These are phyloP conservation scores for Apantesis nais DNA, from an alignment of 2,888 invertebrate genomes.

Conservation along the genomic window DNA sequence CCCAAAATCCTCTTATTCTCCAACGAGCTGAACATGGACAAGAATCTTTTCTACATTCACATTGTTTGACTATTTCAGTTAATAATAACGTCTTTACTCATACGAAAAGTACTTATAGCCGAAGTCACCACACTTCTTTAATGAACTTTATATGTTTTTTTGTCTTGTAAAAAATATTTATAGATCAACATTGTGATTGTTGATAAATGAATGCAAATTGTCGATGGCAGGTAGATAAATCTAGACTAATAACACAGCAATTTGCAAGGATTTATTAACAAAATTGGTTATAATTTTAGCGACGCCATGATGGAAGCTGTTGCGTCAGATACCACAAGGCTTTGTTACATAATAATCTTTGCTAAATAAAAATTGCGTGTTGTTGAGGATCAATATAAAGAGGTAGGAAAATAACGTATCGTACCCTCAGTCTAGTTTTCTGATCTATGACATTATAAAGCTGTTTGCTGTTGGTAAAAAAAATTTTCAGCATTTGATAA, in stretches of 20 bases:
- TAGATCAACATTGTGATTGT: slow-evolving; percentile 33
- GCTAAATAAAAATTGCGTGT: not conserved
- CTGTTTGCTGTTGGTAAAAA: no score
- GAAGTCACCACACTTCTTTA: not conserved
- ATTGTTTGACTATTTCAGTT: no score
- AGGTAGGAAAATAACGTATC: no score
- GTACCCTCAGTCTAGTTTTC: not conserved
- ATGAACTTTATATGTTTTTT: not conserved
- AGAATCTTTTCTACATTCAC: no score
- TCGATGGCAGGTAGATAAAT: slow-evolving; percentile 34
- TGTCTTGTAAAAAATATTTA: slow-evolving; percentile 5
- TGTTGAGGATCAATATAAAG: no score
- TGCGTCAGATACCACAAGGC: slow-evolving; percentile 26
- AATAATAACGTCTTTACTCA: no score
- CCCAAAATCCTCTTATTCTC: no score
- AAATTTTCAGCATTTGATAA: no score
- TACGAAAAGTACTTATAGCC: not conserved
- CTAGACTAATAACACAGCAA: slow-evolving; percentile 30
- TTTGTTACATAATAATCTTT: slow-evolving; percentile 8
- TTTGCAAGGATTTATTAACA: slow-evolving; percentile 34
- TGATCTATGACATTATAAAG: no score
- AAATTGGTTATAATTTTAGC: slow-evolving; percentile 32
- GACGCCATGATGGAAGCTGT: slow-evolving; percentile 25
- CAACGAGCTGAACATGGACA: no score
- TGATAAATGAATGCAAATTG: slow-evolving; percentile 46